These are phyloP conservation scores for Cataglyphis rosenhaueri DNA, from an alignment of 2,888 invertebrate genomes.

Conservation along the genomic window DNA sequence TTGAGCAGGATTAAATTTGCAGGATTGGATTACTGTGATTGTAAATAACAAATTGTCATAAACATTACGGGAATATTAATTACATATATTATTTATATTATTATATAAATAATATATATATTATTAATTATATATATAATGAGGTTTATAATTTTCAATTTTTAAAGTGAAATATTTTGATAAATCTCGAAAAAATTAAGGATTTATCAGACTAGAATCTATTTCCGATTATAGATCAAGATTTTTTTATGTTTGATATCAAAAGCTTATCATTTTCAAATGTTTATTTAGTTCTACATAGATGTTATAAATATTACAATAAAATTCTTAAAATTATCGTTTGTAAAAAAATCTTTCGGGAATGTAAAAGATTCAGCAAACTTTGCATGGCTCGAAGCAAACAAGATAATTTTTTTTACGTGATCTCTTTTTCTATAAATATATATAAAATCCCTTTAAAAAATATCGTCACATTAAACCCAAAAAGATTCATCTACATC, in stretches of 20 bases:
- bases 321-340: not conserved
- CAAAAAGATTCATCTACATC: not conserved
- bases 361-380: slow-evolving; percentile 20
- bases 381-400: not conserved
- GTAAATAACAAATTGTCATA: not conserved
- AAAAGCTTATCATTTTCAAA: not conserved
- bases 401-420: slow-evolving; percentile 7
- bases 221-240: not conserved
- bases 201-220: not conserved
- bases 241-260: not conserved
- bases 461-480: not conserved
- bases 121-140: not conserved
- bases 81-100: no score
- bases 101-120: not conserved
- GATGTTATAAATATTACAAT: not conserved
- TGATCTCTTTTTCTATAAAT: not conserved
- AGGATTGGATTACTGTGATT: not conserved
- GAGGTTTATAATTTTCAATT: not conserved
- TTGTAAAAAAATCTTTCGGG: not conserved
- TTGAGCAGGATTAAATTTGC: slow-evolving; percentile 2
- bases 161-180: not conserved
- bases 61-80: not conserved
- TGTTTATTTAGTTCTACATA: not conserved
- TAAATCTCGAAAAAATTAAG: not conserved
- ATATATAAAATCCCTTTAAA: slow-evolving; percentile 16